Conservation (phyloP, 2,888 invertebrate species). For the Parnassius smintheus region DNA sequence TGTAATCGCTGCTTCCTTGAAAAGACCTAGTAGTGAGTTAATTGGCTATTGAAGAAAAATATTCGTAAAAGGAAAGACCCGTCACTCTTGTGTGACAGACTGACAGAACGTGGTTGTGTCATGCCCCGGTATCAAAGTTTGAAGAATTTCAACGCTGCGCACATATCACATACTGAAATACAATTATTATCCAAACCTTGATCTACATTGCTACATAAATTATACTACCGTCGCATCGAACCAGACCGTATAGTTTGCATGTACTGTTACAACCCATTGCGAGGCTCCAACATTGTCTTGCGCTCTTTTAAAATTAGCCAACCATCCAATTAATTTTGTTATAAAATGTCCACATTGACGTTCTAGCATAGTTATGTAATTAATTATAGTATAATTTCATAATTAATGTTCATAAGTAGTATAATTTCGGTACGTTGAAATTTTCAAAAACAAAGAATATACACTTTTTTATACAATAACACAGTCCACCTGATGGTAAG, state of each 20-base stretch:
- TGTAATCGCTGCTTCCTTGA: too few species aligned
- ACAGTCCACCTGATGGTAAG: too few species aligned
- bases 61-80: too few species aligned
- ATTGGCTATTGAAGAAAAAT: too few species aligned
- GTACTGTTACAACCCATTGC: conserved; percentile 9
- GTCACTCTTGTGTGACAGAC: too few species aligned
- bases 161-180: neutral
- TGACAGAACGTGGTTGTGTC: too few species aligned
- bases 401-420: neutral
- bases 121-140: too few species aligned
- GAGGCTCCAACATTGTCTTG: conserved; percentile 11
- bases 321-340: neutral
- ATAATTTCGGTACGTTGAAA: too few species aligned
- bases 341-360: neutral
- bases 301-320: conserved; percentile 2
- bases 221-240: conserved; percentile 3
- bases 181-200: conserved; percentile 17
- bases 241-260: conserved; percentile 11
- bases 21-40: too few species aligned
- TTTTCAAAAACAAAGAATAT: too few species aligned
- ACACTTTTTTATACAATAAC: too few species aligned
- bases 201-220: conserved; percentile 12
- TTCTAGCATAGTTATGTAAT: neutral
- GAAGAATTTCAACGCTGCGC: too few species aligned
- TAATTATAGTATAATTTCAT: neutral